Evolutionary conservation across 2,888 invertebrate species (phyloP).

Genomic region (Gonocerus acuteangulatus): DNA sequence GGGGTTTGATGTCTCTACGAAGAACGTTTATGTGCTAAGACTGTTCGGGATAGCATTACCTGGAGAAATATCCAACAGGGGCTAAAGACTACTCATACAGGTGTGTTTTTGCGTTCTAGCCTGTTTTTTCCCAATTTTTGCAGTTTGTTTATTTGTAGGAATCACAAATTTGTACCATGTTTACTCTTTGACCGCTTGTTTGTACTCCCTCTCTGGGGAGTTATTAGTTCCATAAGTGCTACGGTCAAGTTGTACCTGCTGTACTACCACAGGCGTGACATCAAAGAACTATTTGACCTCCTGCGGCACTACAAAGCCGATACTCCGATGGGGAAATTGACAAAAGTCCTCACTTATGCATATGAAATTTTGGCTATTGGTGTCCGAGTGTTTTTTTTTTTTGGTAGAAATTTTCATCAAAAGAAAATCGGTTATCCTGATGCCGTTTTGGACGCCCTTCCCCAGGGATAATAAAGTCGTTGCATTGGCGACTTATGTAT

Average conservation of each 20-base stretch:
- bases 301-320: slow-evolving; percentile 2
- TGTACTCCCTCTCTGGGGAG: slow-evolving; percentile 18
- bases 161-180: slow-evolving; percentile 1
- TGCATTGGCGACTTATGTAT: not conserved
- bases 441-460: slow-evolving; percentile 23
- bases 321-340: not conserved
- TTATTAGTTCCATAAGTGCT: slow-evolving; percentile 1
- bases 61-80: not conserved
- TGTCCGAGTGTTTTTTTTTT: not conserved
- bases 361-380: slow-evolving; percentile 7
- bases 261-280: slow-evolving; percentile 4
- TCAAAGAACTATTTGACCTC: slow-evolving; percentile 5
- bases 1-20: not conserved
- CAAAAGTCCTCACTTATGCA: not conserved
- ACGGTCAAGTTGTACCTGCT: slow-evolving; percentile 1
- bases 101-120: slow-evolving; percentile 3
- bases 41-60: slow-evolving; percentile 8
- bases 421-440: not conserved
- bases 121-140: not conserved
- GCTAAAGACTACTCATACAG: not conserved
- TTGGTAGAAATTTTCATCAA: slow-evolving; percentile 7
- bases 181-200: slow-evolving; percentile 4
- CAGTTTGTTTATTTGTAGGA: slow-evolving; percentile 5
- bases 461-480: not conserved
- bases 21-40: slow-evolving; percentile 3